Conservation (phyloP, 2,888 invertebrate genomes). For the Blastobasis lacticolella region DNA sequence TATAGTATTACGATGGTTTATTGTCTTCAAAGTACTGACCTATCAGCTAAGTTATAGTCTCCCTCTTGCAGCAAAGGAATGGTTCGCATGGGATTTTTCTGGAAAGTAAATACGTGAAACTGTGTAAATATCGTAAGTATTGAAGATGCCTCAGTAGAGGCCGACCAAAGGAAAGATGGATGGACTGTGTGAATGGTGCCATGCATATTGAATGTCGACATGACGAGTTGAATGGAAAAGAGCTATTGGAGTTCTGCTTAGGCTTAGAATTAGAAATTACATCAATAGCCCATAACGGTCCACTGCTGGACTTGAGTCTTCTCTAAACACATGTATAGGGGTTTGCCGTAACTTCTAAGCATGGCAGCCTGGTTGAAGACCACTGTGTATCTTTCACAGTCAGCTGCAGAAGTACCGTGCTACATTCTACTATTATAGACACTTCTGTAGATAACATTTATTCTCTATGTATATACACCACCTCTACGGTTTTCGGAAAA, state of each 20-base stretch:
- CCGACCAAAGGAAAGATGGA: not conserved
- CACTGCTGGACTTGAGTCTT: too few species aligned
- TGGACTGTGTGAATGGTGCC: not conserved
- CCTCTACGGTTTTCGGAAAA: too few species aligned
- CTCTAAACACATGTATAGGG: too few species aligned
- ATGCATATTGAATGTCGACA: not conserved
- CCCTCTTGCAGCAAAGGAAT: constrained; percentile 52
- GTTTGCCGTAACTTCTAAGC: too few species aligned
- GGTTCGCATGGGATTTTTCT: constrained; percentile 65
- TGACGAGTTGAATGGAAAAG: not conserved
- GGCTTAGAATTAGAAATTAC: not conserved
- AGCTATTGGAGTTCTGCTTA: not conserved
- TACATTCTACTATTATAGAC: too few species aligned
- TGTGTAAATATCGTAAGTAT: not conserved
- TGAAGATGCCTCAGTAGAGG: not conserved
- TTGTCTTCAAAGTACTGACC: constrained; percentile 26
- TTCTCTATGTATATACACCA: too few species aligned
- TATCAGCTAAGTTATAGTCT: constrained; percentile 51
- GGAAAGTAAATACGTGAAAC: constrained; percentile 17
- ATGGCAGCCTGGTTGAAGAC: too few species aligned
- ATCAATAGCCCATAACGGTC: too few species aligned
- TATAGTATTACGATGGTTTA: not conserved
- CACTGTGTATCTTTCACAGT: too few species aligned
- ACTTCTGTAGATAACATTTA: too few species aligned
- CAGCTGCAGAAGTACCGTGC: too few species aligned